Evolutionary conservation across 2,113 vertebrate species (phyloP).

Genomic region (Hiodon alosoides): DNA sequence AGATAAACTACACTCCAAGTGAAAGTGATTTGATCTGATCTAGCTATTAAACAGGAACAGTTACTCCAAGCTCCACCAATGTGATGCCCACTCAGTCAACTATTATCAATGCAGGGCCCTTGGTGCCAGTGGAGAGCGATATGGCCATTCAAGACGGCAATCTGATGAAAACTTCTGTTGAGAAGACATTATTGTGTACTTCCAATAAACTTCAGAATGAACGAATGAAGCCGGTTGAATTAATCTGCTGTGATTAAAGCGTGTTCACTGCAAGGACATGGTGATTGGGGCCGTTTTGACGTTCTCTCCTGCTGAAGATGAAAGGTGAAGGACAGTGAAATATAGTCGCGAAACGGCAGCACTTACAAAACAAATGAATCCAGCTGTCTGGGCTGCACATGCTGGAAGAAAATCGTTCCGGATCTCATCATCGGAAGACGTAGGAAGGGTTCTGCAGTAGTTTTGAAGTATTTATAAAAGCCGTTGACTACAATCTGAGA

Average conservation of each 20-base stretch:
- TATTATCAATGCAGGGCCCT: too few relatives aligned
- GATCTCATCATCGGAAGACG: constrained; percentile 9
- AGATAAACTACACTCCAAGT: too few relatives aligned
- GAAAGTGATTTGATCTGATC: too few relatives aligned
- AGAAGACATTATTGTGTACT: not conserved
- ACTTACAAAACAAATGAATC: constrained; percentile 14
- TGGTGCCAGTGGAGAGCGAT: not conserved
- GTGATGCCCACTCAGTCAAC: too few relatives aligned
- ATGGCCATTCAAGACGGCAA: not conserved
- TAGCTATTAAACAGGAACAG: too few relatives aligned
- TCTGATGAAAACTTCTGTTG: not conserved
- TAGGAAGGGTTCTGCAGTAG: constrained; percentile 22
- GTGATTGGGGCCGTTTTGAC: not conserved
- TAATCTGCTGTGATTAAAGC: too few relatives aligned
- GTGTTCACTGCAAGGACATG: too few relatives aligned
- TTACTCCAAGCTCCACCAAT: too few relatives aligned
- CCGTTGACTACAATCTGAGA: constrained; percentile 59
- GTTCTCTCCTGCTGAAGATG: not conserved
- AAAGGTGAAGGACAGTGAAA: constrained; percentile 5
- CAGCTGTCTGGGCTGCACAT: not conserved
- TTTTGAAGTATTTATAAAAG: constrained; percentile 49
- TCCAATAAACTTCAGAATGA: not conserved
- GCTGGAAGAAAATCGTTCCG: constrained; percentile 14
- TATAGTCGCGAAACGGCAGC: not conserved
- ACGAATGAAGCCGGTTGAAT: not conserved